These are phyloP conservation scores for Pangasius mekongensis DNA, from an alignment of 2,797 vertebrate genomes.

Conservation along the genomic window DNA sequence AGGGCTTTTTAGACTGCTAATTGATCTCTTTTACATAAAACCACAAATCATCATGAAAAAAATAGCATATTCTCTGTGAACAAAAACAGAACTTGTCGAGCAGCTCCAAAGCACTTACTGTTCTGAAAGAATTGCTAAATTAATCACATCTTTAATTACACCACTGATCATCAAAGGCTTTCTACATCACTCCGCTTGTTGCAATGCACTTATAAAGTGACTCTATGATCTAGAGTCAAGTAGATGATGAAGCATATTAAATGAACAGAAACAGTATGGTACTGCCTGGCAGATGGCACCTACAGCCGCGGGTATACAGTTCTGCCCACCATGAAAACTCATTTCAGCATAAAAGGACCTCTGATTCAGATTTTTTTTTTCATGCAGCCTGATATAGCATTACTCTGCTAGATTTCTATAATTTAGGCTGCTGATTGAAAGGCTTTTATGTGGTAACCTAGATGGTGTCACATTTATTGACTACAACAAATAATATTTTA, in stretches of 20 bases:
- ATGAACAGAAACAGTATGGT: constrained; percentile 31
- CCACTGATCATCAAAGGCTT: constrained; percentile 44
- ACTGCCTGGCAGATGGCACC: constrained; percentile 26
- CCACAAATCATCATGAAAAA: constrained; percentile 19
- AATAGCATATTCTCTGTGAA: constrained; percentile 43
- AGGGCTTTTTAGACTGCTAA: constrained; percentile 49
- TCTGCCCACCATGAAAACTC: constrained; percentile 5
- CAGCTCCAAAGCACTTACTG: constrained; percentile 34
- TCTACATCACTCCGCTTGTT: constrained; percentile 37
- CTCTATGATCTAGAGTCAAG: constrained; percentile 48
- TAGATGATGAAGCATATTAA: constrained; percentile 43
- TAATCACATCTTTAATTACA: constrained; percentile 53
- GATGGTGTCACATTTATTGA: neutral
- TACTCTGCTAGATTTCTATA: neutral
- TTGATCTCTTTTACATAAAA: constrained; percentile 51
- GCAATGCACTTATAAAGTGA: constrained; percentile 29
- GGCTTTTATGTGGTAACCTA: neutral
- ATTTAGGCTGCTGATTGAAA: constrained; percentile 8
- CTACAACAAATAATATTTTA: neutral
- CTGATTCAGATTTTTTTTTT: neutral
- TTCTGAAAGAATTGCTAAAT: constrained; percentile 53
- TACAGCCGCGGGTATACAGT: neutral
- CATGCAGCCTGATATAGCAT: neutral
- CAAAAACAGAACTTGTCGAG: constrained; percentile 44
- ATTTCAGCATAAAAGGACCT: neutral